Base-by-base conservation (phyloP, 2,888 invertebrate species). In the Phaedon cochleariae region DNA sequence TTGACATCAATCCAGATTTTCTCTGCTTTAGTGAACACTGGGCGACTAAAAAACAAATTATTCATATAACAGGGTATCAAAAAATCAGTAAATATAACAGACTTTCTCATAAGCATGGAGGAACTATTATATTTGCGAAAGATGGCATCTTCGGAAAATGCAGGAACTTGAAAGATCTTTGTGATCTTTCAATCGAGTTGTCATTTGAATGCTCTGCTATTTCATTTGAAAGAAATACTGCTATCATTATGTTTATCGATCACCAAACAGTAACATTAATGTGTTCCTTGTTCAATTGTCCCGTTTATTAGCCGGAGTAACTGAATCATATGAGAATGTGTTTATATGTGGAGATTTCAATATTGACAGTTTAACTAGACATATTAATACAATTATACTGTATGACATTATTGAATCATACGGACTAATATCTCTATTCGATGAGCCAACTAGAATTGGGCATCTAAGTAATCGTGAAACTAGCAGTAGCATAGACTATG, bases 321-420 rank as follows among this genome's bases (percentile, higher is more conserved):
- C 34, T 18, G 34, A 53, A 53, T 34, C 29, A 15, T 52, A 29
- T 31, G 21, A 49, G 21, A 20, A 53, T 53, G 53, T 53, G 15
- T 53, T 29, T 1, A 31, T 29, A 53, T 31, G 29, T 29, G 31
- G 18, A 17, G 20, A 41, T 15, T 41, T 41, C 41, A 15, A 41
- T 15, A 41, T 41, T 41, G 41, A 41, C 15, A 41, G n/a, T 54
- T 34, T 54, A 10, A 54, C 34, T n/a, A 54, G 12, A 54, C 34
- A 54, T 37, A 54, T 54, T 10, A 21, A 54, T 54, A 10, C 54
- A 54, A 20, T 54, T n/a, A 37, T 54, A 10, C 37, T 54, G 37
- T 37, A 37, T 54, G 54, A 37, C n/a, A 54, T 54, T 17, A 54
- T 37, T 52, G 26, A n/a, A 54, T 53, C 34, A 34, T 53, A 53